Conservation (phyloP, 2,797 vertebrate genomes). For the Salmo trutta region DNA sequence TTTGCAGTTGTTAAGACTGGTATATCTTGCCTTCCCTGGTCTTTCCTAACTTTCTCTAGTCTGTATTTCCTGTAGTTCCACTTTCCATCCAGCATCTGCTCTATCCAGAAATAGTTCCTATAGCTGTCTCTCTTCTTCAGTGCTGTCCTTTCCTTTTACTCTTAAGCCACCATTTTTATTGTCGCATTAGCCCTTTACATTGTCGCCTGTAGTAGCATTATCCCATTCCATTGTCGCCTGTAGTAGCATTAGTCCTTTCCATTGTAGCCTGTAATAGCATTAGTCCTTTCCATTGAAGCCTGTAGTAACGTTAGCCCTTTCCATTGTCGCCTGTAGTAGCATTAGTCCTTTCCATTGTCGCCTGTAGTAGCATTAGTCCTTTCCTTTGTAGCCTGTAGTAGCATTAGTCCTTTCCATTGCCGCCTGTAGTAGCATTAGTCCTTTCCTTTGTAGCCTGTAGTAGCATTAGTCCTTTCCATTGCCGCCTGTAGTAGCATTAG, state of each 20-base stretch:
- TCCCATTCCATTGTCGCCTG: too few relatives aligned
- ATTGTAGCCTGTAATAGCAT: too few relatives aligned
- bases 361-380: background rate
- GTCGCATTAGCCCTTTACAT: too few relatives aligned
- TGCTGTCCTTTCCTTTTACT: conserved; percentile 36
- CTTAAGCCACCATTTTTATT: conserved; percentile 42
- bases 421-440: conserved; percentile 47
- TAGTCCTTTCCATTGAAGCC: too few relatives aligned
- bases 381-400: background rate
- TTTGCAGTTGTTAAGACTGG: conserved; percentile 11
- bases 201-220: too few relatives aligned
- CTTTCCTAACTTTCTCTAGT: background rate
- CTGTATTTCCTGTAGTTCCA: conserved; percentile 43
- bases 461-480: background rate
- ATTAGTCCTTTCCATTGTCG: conserved; percentile 33
- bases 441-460: conserved; percentile 42
- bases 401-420: background rate
- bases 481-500: background rate
- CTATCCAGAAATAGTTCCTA: conserved; percentile 23
- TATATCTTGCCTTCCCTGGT: background rate
- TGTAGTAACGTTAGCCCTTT: too few relatives aligned
- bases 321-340: too few relatives aligned
- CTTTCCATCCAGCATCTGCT: background rate
- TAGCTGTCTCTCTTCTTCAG: conserved; percentile 45
- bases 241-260: too few relatives aligned